These are phyloP conservation scores for Mactromeris polynyma DNA, from an alignment of 2,888 invertebrate species.

Conservation along the genomic window DNA sequence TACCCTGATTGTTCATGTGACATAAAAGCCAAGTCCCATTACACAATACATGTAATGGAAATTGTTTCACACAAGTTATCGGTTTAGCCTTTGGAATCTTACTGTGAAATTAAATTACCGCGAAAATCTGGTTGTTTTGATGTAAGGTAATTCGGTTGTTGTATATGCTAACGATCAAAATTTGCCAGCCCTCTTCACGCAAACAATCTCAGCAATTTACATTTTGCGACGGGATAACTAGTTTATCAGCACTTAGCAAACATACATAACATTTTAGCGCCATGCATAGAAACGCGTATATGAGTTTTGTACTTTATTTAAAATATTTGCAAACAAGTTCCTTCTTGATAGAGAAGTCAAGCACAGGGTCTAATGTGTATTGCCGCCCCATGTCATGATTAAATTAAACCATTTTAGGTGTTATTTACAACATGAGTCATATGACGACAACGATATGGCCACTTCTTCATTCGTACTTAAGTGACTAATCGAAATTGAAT, in stretches of 20 bases:
- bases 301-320: background rate
- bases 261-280: background rate
- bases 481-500: background rate
- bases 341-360: background rate
- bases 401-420: background rate
- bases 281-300: background rate
- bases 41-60: too few relatives aligned
- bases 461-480: conserved; percentile 1
- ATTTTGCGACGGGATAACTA: background rate
- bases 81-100: too few relatives aligned
- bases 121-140: too few relatives aligned
- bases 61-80: too few relatives aligned
- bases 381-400: background rate
- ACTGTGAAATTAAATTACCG: too few relatives aligned
- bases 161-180: too few relatives aligned
- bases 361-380: background rate
- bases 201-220: background rate
- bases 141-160: too few relatives aligned
- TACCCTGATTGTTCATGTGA: too few relatives aligned
- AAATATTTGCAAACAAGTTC: conserved; percentile 7
- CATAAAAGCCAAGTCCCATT: too few relatives aligned
- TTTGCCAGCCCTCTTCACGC: too few relatives aligned
- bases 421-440: background rate
- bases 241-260: background rate
- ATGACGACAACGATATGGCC: background rate